Conservation (phyloP, 2,888 invertebrate species). For the Pseudolycoriella hygida region DNA sequence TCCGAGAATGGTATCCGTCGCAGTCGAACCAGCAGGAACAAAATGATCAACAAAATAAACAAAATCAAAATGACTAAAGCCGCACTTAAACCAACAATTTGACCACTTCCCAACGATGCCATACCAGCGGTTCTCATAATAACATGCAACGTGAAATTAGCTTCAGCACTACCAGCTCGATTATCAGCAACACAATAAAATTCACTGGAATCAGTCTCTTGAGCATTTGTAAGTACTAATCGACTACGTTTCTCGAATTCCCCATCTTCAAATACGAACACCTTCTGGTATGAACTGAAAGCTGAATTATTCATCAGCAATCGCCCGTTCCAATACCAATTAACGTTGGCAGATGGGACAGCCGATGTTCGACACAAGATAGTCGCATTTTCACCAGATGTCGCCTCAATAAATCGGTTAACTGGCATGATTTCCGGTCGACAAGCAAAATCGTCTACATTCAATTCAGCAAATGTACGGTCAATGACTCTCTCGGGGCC, state of each 20-base stretch:
- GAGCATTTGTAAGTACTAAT: slow-evolving; percentile 62
- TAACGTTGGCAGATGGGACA: slow-evolving; percentile 60
- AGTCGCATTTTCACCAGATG: slow-evolving; percentile 70
- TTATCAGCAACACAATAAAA: slow-evolving; percentile 85
- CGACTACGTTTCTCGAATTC: slow-evolving; percentile 58
- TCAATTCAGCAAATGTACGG: slow-evolving; percentile 55
- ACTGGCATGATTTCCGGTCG: slow-evolving; percentile 62
- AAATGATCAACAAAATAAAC: slow-evolving; percentile 50
- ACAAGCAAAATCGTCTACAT: slow-evolving; percentile 72
- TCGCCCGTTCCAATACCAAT: slow-evolving; percentile 77
- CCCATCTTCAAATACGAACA: slow-evolving; percentile 59
- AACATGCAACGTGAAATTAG: slow-evolving; percentile 75
- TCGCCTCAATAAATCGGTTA: slow-evolving; percentile 58
- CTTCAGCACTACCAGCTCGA: slow-evolving; percentile 71
- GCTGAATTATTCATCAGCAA: slow-evolving; percentile 58
- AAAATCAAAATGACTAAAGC: slow-evolving; percentile 62
- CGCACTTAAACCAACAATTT: slow-evolving; percentile 71
- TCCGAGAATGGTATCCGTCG: slow-evolving; percentile 56
- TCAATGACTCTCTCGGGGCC: slow-evolving; percentile 51
- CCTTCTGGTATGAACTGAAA: slow-evolving; percentile 60
- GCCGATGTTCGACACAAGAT: slow-evolving; percentile 67
- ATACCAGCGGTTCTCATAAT: slow-evolving; percentile 60
- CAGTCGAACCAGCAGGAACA: slow-evolving; percentile 55
- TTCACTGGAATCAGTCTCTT: slow-evolving; percentile 65
- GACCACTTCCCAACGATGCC: slow-evolving; percentile 64